These are phyloP conservation scores for Muntiacus muntjak DNA, from an alignment of 2,113 vertebrate species.

Conservation along the genomic window DNA sequence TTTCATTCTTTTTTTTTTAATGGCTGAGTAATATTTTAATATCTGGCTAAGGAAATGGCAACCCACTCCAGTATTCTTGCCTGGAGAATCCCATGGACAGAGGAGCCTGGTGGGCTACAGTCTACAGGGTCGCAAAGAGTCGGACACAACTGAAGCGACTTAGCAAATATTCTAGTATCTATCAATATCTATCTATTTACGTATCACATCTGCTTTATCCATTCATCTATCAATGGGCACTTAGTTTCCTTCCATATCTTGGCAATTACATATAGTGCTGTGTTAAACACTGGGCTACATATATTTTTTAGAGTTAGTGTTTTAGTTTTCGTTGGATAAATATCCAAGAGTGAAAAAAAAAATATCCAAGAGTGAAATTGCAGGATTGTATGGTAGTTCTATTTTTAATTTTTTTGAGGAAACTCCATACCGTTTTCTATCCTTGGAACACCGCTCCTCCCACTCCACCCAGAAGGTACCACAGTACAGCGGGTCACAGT, in stretches of 20 bases:
- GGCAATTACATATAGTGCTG: background rate
- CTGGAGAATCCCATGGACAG: background rate
- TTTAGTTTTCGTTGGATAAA: background rate
- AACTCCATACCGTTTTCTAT: background rate
- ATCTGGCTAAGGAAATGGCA: background rate
- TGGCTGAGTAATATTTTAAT: background rate
- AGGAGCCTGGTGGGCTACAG: background rate
- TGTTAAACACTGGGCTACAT: background rate
- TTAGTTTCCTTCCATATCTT: background rate
- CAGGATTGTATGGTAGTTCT: background rate
- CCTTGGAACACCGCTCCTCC: background rate
- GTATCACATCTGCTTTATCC: background rate
- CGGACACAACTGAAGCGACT: background rate
- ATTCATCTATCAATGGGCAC: background rate
- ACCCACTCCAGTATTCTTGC: background rate
- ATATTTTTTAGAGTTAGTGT: background rate
- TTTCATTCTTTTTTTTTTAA: background rate
- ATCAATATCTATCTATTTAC: background rate
- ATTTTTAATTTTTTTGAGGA: background rate
- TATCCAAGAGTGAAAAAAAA: background rate
- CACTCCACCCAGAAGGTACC: background rate
- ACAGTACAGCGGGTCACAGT: background rate
- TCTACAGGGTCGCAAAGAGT: background rate
- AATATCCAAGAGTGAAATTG: background rate
- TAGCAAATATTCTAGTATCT: background rate